phyloP scores from a whole-genome alignment of 2,888 invertebrate genomes.

The Cheilosia variabilis region DNA sequence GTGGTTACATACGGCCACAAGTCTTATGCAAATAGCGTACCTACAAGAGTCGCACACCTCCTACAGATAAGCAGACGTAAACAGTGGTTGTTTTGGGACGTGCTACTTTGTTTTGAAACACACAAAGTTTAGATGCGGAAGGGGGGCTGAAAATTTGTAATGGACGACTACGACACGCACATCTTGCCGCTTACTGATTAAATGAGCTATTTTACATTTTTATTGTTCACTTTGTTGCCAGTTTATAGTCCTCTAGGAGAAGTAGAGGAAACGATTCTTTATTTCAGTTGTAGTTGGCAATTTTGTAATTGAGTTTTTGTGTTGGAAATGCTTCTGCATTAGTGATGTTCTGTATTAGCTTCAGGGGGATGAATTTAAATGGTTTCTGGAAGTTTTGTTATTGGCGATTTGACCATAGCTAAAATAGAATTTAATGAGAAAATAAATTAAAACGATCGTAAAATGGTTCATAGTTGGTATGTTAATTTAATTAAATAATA shows the following conservation, averaged over 20 bases:
- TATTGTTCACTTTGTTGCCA: conserved; percentile 47
- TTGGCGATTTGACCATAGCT: too few species aligned
- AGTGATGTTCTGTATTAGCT: neutral
- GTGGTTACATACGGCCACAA: conserved; percentile 48
- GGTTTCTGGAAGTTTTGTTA: too few species aligned
- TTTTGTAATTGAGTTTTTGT: conserved; percentile 5
- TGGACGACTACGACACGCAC: conserved; percentile 45
- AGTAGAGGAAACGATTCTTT: neutral
- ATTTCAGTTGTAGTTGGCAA: neutral
- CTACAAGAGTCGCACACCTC: conserved; percentile 5
- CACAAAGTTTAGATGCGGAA: neutral
- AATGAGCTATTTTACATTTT: conserved; percentile 48
- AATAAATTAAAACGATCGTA: too few species aligned
- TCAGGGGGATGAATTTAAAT: too few species aligned
- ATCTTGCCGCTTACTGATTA: conserved; percentile 33
- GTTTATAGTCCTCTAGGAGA: conserved; percentile 22
- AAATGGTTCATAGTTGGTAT: too few species aligned
- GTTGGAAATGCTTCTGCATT: neutral
- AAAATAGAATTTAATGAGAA: too few species aligned
- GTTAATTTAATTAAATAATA: too few species aligned
- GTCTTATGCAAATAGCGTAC: conserved; percentile 17
- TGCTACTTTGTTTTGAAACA: neutral
- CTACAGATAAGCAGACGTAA: conserved; percentile 3
- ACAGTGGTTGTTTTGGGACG: conserved; percentile 11
- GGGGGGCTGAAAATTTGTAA: conserved; percentile 15